phyloP scores from a whole-genome alignment of 2,888 invertebrate species.

The Machimus rusticus region DNA sequence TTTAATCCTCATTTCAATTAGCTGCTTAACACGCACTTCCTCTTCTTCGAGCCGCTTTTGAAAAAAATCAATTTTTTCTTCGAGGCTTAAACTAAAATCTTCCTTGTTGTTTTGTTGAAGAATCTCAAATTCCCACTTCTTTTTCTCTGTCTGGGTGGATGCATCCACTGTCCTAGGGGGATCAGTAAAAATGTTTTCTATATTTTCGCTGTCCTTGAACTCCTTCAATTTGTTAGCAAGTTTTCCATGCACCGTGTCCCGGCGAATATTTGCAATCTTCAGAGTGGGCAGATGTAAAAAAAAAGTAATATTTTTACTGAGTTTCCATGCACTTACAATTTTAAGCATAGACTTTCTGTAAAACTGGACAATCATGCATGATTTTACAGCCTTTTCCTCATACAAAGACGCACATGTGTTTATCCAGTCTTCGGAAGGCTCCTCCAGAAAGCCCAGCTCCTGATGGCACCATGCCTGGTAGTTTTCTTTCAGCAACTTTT shows the following conservation, averaged over 20 bases:
- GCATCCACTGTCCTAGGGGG: background rate
- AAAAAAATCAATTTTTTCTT: constrained; percentile 58
- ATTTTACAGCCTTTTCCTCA: constrained; percentile 55
- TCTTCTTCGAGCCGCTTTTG: constrained; percentile 52
- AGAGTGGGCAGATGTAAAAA: background rate
- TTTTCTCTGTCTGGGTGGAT: background rate
- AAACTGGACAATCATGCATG: constrained; percentile 55
- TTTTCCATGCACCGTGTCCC: constrained; percentile 25
- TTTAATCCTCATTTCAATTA: background rate
- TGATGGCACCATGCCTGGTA: constrained; percentile 50
- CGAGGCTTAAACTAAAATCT: constrained; percentile 42
- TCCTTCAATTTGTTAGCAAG: constrained; percentile 27
- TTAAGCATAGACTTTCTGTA: constrained; percentile 58
- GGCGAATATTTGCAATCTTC: constrained; percentile 43
- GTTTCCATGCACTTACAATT: constrained; percentile 52
- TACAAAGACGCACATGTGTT: constrained; percentile 52
- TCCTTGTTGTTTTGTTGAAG: background rate
- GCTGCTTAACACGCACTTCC: background rate
- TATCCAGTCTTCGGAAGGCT: constrained; percentile 38
- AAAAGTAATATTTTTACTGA: background rate
- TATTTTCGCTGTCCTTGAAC: background rate
- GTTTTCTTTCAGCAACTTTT: constrained; percentile 55
- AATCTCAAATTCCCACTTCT: background rate
- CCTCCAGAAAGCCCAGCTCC: background rate
- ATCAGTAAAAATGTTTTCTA: background rate